These are phyloP conservation scores for Odontesthes bonariensis DNA, from an alignment of 2,113 vertebrate species.

Conservation along the genomic window DNA sequence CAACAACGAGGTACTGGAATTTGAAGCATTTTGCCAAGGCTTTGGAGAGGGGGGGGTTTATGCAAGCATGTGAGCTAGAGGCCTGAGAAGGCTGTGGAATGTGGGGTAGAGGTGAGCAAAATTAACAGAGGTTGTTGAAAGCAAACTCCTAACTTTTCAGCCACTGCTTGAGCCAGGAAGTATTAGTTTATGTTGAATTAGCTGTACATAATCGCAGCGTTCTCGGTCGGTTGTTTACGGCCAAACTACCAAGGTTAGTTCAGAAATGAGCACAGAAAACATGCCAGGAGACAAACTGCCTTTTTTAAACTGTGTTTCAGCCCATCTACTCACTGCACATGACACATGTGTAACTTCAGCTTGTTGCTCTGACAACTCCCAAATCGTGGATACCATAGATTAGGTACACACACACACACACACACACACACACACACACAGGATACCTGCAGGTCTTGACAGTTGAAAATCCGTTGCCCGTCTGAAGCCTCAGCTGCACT, in stretches of 20 bases:
- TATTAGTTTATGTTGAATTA: constrained; percentile 2
- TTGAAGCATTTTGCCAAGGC: constrained; percentile 78
- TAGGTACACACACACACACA: constrained; percentile 11
- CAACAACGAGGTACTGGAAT: constrained; percentile 76
- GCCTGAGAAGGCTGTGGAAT: constrained; percentile 81
- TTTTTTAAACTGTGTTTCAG: constrained; percentile 29
- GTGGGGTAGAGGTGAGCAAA: constrained; percentile 69
- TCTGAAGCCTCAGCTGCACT: constrained; percentile 52
- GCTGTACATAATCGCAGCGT: not conserved
- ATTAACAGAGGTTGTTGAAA: constrained; percentile 77
- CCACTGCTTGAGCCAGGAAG: constrained; percentile 27
- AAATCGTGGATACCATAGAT: constrained; percentile 15
- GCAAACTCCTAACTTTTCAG: constrained; percentile 50
- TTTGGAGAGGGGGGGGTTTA: constrained; percentile 73
- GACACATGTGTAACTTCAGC: constrained; percentile 37
- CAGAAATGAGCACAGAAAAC: constrained; percentile 27
- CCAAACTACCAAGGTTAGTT: not conserved
- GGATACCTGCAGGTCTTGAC: constrained; percentile 56
- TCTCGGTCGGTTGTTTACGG: not conserved
- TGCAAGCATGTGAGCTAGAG: constrained; percentile 78
- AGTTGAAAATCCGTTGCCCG: constrained; percentile 44
- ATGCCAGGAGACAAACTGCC: constrained; percentile 38
- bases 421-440: constrained; percentile 12
- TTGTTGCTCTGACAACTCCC: constrained; percentile 53
- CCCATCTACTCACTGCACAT: constrained; percentile 22